These are phyloP conservation scores for Pecten maximus DNA, from an alignment of 2,888 invertebrate species.

Conservation along the genomic window DNA sequence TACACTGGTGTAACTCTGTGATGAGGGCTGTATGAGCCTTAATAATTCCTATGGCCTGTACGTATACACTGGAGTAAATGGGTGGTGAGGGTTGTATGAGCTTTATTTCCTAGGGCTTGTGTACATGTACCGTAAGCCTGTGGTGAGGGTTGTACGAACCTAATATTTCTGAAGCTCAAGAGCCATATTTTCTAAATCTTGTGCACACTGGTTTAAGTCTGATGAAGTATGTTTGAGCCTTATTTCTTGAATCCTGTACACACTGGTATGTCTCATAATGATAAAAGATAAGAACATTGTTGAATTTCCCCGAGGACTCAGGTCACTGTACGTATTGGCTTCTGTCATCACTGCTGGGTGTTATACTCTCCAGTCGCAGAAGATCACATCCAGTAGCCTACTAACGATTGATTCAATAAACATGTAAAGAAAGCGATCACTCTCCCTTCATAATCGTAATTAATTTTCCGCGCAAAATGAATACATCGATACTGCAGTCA, in stretches of 20 bases:
- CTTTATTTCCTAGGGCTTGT: neutral
- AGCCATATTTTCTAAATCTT: no score
- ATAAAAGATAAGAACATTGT: neutral
- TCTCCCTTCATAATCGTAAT: slow-evolving; percentile 25
- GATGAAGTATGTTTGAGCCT: neutral
- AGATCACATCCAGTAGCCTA: neutral
- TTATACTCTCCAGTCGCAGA: neutral
- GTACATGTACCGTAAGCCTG: neutral
- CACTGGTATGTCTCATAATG: neutral
- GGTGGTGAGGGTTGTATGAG: neutral
- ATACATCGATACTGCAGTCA: neutral
- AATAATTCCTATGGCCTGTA: no score
- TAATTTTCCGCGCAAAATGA: neutral
- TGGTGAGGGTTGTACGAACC: neutral
- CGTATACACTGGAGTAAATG: no score
- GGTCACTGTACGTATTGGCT: neutral
- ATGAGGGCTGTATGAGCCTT: neutral
- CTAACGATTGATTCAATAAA: slow-evolving; percentile 12
- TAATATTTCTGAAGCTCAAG: neutral
- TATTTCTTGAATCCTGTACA: neutral
- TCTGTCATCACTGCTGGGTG: neutral
- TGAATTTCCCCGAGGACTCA: neutral
- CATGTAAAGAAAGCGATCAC: slow-evolving; percentile 11
- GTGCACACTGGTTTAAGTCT: neutral
- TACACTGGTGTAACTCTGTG: neutral